A percentile compares a stretch with the other conserved stretches of the same genome.
Evolutionary conservation across 1,140 invertebrate genomes (phyloP).

Genomic region (Amphibalanus amphitrite): DNA sequence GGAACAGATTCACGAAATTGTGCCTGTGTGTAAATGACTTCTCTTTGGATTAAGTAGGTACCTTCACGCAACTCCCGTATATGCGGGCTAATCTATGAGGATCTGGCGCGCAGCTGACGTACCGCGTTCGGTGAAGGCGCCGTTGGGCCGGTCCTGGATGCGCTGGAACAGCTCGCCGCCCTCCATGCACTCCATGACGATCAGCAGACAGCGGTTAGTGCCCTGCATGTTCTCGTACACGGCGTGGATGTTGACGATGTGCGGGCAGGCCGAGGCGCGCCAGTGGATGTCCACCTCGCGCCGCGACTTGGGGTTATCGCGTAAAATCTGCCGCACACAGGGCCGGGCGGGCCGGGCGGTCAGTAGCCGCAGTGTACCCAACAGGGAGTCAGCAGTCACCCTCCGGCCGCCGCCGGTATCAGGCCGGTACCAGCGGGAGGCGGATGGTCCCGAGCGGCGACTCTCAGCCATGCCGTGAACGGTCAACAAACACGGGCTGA

Average conservation of each 20-base stretch:
- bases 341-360: background rate
- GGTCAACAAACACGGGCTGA: too few relatives aligned
- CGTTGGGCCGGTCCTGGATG: conserved; percentile 84
- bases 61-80: too few relatives aligned
- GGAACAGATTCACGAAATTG: too few relatives aligned
- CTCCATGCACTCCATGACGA: conserved; percentile 98
- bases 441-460: too few relatives aligned
- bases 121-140: conserved; percentile 89
- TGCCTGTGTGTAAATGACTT: too few relatives aligned
- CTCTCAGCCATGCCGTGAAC: too few relatives aligned
- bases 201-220: conserved; percentile 73
- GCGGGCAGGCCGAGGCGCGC: conserved; percentile 68
- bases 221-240: conserved; percentile 92
- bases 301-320: conserved; percentile 77
- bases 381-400: too few relatives aligned
- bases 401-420: too few relatives aligned
- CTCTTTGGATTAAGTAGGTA: too few relatives aligned
- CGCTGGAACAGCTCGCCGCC: conserved; percentile 90
- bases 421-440: too few relatives aligned
- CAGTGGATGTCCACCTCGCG: conserved; percentile 92
- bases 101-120: too few relatives aligned
- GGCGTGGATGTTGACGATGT: conserved; percentile 86
- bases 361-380: background rate
- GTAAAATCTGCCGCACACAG: conserved; percentile 47
- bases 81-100: too few relatives aligned